These are phyloP conservation scores for Coregonus clupeaformis DNA, from an alignment of 2,113 vertebrate species.

Conservation along the genomic window DNA sequence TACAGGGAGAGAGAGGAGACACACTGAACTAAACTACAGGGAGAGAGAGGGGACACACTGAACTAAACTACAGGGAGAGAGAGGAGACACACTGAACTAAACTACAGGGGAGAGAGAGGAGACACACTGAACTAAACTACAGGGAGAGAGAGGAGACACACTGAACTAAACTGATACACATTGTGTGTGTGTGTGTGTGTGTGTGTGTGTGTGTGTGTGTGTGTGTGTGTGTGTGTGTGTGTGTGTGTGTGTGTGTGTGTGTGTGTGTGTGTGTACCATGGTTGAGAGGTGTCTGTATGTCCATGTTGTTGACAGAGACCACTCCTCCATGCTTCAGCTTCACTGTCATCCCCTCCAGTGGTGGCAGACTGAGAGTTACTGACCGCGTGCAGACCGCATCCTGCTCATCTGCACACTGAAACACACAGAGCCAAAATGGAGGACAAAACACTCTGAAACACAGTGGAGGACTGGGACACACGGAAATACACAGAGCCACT, in stretches of 20 bases:
- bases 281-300: conserved; percentile 84
- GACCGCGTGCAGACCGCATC: conserved; percentile 92
- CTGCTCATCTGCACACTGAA: conserved; percentile 90
- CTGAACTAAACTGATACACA: too few relatives aligned
- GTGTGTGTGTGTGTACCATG: conserved; percentile 73
- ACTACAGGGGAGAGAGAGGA: too few relatives aligned
- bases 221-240: too few relatives aligned
- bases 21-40: too few relatives aligned
- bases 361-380: conserved; percentile 76
- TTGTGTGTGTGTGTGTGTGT: conserved; percentile 12
- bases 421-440: conserved; percentile 37
- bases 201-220: neutral
- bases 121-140: too few relatives aligned
- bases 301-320: conserved; percentile 85
- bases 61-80: too few relatives aligned
- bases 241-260: too few relatives aligned
- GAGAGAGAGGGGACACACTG: too few relatives aligned
- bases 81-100: too few relatives aligned
- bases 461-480: conserved; percentile 65
- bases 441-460: conserved; percentile 35
- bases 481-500: too few relatives aligned
- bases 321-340: conserved; percentile 91
- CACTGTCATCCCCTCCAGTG: conserved; percentile 79
- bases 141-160: too few relatives aligned
- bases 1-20: too few relatives aligned